Base-by-base conservation (phyloP, 2,113 vertebrate genomes). In the Oceanodroma tethys region DNA sequence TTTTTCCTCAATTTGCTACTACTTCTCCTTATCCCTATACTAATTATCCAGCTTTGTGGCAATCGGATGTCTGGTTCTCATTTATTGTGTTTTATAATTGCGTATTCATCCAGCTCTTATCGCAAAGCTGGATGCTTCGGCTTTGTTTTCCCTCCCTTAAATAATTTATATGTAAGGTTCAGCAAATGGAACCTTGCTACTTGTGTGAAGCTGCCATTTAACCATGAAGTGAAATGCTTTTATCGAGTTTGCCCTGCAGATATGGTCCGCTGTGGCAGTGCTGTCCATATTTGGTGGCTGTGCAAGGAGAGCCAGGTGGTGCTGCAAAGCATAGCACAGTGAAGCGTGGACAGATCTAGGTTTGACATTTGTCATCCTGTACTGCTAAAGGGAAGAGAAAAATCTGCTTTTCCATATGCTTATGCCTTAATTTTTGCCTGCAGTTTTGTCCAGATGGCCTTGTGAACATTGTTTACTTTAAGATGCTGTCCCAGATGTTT, bases 341-440 rank as follows among this genome's bases (percentile, higher is more conserved):
- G 99, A 99, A 99, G 99, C 99, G 98, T 99, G 98, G 98, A 97
- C 97, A 86, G 97, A 97, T 98, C 98, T 98, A 98, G 98, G 98
- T 98, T 98, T 98, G 97, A 99, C 99, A 99, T 99, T 99, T 99
- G 99, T 98, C 98, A 98, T 98, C 97, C 95, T 98, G 97, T 97
- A 98, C 98, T 98, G 99, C 99, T 99, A 98, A 98, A 98, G 99
- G 99, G 99, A 99, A 98, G 99, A 98, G 98, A 99, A 98, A 99
- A 99, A 99, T 99, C 99, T 99, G 99, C 98, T 99, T 99, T 99
- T 99, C 99, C 99, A 99, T 99, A 99, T 99, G 99, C 98, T 99
- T 99, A 98, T 99, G 98, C 98, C 99, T 98, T 98, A 98, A 97
- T 99, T 98, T 98, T 98, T 98, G 99, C 97, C 98, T 91, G 97